Percentiles rank a stretch among this genome's conserved stretches.
Conservation (phyloP, 2,113 vertebrate species). For the Pterophyllum scalare region DNA sequence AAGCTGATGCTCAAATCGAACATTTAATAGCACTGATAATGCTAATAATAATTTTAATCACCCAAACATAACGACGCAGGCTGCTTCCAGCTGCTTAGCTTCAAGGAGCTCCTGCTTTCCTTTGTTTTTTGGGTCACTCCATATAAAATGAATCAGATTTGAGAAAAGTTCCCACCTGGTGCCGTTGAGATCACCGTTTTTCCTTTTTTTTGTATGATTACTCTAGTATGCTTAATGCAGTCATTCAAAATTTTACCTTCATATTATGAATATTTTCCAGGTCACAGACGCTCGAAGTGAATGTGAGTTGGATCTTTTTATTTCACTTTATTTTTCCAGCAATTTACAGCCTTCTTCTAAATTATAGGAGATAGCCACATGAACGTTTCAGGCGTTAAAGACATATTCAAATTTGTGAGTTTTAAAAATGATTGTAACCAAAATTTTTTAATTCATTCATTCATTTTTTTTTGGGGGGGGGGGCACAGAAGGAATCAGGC, state of each 20-base stretch:
- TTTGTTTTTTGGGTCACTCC: no score
- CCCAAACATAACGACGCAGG: no score
- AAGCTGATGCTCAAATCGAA: background rate
- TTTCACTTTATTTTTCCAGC: background rate
- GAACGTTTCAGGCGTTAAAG: background rate
- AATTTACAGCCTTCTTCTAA: background rate
- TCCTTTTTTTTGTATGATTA: background rate
- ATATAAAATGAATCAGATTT: no score
- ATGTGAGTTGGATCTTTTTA: background rate
- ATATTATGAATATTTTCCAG: background rate
- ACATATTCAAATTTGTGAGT: no score
- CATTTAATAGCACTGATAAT: background rate
- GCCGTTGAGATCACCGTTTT: no score
- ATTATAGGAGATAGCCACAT: background rate
- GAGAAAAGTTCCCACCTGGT: no score
- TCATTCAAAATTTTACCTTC: background rate
- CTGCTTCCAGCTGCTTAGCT: no score
- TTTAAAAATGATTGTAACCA: no score
- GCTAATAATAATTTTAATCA: no score
- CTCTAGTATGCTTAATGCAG: background rate
- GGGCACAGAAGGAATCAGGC: background rate
- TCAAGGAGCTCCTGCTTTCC: no score
- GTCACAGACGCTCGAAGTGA: background rate
- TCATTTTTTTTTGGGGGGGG: no score
- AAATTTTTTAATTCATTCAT: no score